Evolutionary conservation across 2,888 invertebrate genomes (phyloP), one percentile per base, ranked within the genome.

Genomic region (Apamea sordens): DNA sequence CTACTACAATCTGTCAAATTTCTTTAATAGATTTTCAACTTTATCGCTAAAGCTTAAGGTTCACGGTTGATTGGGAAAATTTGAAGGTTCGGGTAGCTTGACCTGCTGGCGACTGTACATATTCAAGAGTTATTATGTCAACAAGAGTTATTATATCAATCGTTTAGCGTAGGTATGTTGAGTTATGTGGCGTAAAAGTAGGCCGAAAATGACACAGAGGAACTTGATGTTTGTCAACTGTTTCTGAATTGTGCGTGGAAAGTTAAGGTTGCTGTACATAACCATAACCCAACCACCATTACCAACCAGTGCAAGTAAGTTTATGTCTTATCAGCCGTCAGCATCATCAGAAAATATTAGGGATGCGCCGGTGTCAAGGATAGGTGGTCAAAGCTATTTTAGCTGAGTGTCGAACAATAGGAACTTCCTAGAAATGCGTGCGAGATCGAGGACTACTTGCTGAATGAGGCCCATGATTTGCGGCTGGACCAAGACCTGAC

Each of bases 111-210:
- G 32, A 1, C 32, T 32, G 32, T 32, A 67, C 32, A 50, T 32
- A 24, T 53, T 59, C 4, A 18, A 56, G 41, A 75, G 72, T 79
- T 71, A 64, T 64, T 72, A 53, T n/a, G 44, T 41, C 68, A n/a
- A n/a, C 4, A 18, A 56, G 41, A 75, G 72, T 79, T 71, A 64
- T 64, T 72, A 53, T n/a, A 36, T 41, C 68, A 64, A 69, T 64
- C 36, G 53, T 24, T 82, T 77, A 64, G 15, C 28, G 11, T 67
- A 15, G 13, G 6, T 53, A 24, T 47, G 28, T 56, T 56, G n/a
- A 47, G 24, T 47, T 61, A n/a, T 15, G 8, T 61, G 21, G 5
- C 8, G 8, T 50, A 50, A 6, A 41, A 63, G 24, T 24, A 56
- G 24, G 21, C n/a, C 28, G 36, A 41, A 75, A 76, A 76, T 32